phyloP scores from a whole-genome alignment of 2,888 invertebrate genomes.

The Mayetiola destructor region DNA sequence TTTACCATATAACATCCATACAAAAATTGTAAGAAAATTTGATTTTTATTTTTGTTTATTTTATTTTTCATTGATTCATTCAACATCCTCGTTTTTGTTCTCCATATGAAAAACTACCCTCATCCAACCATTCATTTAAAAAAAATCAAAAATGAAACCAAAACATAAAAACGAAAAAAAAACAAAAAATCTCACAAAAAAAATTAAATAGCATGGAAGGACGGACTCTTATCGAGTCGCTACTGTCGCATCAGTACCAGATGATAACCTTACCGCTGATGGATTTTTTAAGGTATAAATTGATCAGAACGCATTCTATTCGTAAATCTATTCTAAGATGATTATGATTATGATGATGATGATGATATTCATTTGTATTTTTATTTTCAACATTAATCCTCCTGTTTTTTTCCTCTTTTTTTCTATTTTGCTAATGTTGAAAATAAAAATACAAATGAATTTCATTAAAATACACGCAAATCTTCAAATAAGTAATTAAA shows the following conservation, averaged over 20 bases:
- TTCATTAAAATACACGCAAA: too few species aligned
- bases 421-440: too few species aligned
- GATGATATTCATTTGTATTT: too few species aligned
- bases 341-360: too few species aligned
- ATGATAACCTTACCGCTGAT: slow-evolving; percentile 91
- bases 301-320: too few species aligned
- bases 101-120: neutral
- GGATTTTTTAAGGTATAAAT: slow-evolving; percentile 81
- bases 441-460: too few species aligned
- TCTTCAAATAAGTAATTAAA: too few species aligned
- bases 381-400: too few species aligned
- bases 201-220: slow-evolving; percentile 68
- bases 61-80: slow-evolving; percentile 12
- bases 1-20: neutral
- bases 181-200: neutral
- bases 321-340: too few species aligned
- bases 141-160: neutral
- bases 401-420: too few species aligned
- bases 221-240: slow-evolving; percentile 96
- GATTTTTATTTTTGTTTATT: slow-evolving; percentile 1
- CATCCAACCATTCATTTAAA: neutral
- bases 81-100: slow-evolving; percentile 24
- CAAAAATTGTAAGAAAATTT: neutral
- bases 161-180: neutral
- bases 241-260: slow-evolving; percentile 79